phyloP scores from a whole-genome alignment of 2,888 invertebrate species.

The Lasioglossum malachurum region DNA sequence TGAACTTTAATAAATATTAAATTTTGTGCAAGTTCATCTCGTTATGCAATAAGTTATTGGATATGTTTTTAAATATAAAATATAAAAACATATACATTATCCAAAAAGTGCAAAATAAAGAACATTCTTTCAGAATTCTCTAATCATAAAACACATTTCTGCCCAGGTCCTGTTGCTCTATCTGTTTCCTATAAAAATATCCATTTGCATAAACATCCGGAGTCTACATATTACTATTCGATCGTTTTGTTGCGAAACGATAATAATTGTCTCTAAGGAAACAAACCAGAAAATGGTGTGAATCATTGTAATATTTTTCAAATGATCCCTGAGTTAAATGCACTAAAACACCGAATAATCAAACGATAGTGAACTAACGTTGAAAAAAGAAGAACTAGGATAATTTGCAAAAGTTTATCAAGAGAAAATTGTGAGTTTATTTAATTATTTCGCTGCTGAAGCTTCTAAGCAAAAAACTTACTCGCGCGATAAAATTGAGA shows the following conservation, averaged over 20 bases:
- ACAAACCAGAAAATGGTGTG: background rate
- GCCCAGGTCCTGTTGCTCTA: too few relatives aligned
- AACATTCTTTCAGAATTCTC: too few relatives aligned
- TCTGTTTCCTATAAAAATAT: too few relatives aligned
- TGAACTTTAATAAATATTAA: too few relatives aligned
- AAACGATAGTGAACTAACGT: constrained; percentile 10
- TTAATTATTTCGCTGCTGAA: constrained; percentile 12
- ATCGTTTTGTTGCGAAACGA: constrained; percentile 24
- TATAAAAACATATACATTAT: too few relatives aligned
- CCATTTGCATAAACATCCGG: too few relatives aligned
- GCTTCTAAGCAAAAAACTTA: constrained; percentile 12
- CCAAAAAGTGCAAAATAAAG: too few relatives aligned
- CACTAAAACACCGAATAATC: background rate
- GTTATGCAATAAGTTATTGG: too few relatives aligned
- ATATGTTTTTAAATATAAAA: too few relatives aligned
- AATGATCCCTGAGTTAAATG: constrained; percentile 4
- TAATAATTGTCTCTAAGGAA: background rate
- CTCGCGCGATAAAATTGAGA: constrained; percentile 34
- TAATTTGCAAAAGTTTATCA: constrained; percentile 14
- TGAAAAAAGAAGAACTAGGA: background rate
- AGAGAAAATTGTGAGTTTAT: constrained; percentile 2
- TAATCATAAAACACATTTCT: too few relatives aligned
- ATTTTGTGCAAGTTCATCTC: too few relatives aligned
- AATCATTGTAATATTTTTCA: constrained; percentile 31
- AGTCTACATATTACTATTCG: background rate